These are phyloP conservation scores for Dione juno DNA, from an alignment of 2,888 invertebrate genomes.

Conservation along the genomic window DNA sequence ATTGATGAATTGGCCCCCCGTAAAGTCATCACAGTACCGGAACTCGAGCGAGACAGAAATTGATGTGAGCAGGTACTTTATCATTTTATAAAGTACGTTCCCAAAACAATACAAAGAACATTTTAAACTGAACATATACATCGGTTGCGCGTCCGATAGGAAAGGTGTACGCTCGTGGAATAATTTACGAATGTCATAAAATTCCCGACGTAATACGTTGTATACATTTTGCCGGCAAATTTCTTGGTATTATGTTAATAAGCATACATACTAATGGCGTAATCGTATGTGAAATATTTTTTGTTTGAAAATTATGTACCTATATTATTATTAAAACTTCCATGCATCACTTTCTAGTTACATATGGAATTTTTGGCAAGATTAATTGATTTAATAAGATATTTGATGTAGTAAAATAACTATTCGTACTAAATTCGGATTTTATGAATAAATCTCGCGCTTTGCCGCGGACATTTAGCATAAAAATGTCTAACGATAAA, in stretches of 20 bases:
- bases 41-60: constrained; percentile 64
- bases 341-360: not conserved
- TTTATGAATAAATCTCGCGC: too few species aligned
- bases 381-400: too few species aligned
- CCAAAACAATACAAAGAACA: not conserved
- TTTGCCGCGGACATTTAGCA: too few species aligned
- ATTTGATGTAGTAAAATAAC: too few species aligned
- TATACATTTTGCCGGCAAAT: not conserved
- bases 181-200: constrained; percentile 9
- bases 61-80: not conserved
- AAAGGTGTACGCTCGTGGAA: not conserved
- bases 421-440: too few species aligned
- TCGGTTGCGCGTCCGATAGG: constrained; percentile 4
- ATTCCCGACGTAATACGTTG: not conserved
- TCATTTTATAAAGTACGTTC: not conserved
- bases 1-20: constrained; percentile 64
- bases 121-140: not conserved
- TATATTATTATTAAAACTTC: too few species aligned
- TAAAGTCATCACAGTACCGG: constrained; percentile 58
- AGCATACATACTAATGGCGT: not conserved
- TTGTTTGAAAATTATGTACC: not conserved
- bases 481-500: too few species aligned
- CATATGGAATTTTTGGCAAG: not conserved
- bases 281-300: not conserved
- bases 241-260: constrained; percentile 13